These are phyloP conservation scores for Ridgeia piscesae DNA, from an alignment of 1,140 invertebrate genomes.

Conservation along the genomic window DNA sequence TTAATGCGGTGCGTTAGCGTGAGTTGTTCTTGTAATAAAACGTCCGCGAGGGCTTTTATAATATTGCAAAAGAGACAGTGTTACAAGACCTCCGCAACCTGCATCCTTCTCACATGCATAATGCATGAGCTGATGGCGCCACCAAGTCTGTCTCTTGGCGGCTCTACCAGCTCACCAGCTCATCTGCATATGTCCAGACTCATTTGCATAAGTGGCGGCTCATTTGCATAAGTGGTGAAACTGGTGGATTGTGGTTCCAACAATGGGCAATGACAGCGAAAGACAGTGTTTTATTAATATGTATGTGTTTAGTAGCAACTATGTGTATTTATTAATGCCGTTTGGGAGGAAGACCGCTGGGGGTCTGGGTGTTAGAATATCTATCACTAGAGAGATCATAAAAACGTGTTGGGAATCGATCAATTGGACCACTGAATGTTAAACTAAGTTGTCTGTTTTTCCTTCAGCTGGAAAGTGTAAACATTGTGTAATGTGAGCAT, in stretches of 20 bases:
- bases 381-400: neutral
- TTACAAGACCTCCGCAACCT: neutral
- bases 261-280: neutral
- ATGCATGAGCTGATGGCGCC: neutral
- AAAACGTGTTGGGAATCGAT: neutral
- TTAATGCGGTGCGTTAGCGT: neutral
- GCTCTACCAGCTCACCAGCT: neutral
- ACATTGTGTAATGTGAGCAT: neutral
- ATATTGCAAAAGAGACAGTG: neutral
- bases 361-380: neutral
- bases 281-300: neutral
- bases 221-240: neutral
- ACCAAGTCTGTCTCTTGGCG: neutral
- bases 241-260: neutral
- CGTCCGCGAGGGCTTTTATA: neutral
- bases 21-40: neutral
- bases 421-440: neutral
- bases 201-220: neutral
- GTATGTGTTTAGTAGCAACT: neutral
- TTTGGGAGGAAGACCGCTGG: neutral
- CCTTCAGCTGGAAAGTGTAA: neutral
- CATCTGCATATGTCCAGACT: neutral
- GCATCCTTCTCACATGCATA: neutral
- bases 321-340: neutral
- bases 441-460: neutral